phyloP scores from a whole-genome alignment of 2,888 invertebrate species.

The Cheiracanthium punctorium region DNA sequence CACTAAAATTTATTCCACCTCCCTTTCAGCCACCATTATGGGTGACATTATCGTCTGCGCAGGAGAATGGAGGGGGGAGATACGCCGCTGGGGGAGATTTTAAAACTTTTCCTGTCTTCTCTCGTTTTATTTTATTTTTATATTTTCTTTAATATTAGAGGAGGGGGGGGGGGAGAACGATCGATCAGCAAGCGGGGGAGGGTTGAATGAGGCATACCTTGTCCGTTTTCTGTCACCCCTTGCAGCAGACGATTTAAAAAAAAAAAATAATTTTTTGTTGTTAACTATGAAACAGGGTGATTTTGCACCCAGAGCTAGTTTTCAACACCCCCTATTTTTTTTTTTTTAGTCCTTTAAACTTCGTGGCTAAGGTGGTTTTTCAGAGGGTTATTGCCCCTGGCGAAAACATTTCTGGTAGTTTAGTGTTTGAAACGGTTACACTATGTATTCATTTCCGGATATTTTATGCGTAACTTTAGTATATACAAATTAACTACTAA shows the following conservation, averaged over 20 bases:
- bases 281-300: constrained; percentile 27
- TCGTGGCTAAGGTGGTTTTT: constrained; percentile 60
- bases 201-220: constrained; percentile 37
- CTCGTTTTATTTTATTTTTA: too few relatives aligned
- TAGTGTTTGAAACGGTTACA: too few relatives aligned
- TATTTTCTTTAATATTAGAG: constrained; percentile 9
- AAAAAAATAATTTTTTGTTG: constrained; percentile 21
- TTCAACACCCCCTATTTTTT: constrained; percentile 2
- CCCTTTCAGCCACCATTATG: constrained; percentile 32
- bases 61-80: neutral
- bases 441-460: too few relatives aligned
- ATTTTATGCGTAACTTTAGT: too few relatives aligned
- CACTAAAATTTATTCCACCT: constrained; percentile 37
- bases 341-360: constrained; percentile 24
- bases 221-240: constrained; percentile 68
- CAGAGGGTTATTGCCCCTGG: constrained; percentile 64
- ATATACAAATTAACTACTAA: too few relatives aligned
- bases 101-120: constrained; percentile 1
- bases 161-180: constrained; percentile 24
- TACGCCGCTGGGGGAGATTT: neutral
- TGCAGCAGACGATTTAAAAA: constrained; percentile 37
- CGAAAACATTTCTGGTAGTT: neutral
- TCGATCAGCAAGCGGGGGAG: constrained; percentile 67
- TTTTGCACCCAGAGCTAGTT: constrained; percentile 50
- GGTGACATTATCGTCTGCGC: constrained; percentile 25